Conservation (phyloP, 2,888 invertebrate genomes). For the Nephrotoma appendiculata region DNA sequence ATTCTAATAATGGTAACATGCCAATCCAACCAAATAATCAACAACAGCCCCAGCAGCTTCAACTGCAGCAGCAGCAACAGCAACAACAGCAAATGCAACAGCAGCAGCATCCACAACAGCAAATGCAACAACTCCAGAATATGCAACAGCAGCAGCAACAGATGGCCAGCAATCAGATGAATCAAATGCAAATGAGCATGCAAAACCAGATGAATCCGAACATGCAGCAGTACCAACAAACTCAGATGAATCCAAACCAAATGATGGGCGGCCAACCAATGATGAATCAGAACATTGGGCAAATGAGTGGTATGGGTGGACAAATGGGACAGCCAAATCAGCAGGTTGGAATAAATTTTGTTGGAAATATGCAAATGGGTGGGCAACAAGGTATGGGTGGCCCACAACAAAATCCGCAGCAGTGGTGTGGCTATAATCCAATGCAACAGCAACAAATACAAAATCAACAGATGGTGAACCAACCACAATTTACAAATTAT, state of each 20-base stretch:
- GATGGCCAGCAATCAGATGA: slow-evolving; percentile 22
- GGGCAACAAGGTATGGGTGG: slow-evolving; percentile 17
- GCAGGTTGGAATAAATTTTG: slow-evolving; percentile 5
- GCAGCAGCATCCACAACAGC: slow-evolving; percentile 21
- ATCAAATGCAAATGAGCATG: slow-evolving; percentile 32
- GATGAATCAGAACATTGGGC: slow-evolving; percentile 14
- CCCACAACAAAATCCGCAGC: slow-evolving; percentile 27
- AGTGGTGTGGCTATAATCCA: slow-evolving; percentile 25
- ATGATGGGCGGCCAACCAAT: slow-evolving; percentile 32
- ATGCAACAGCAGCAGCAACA: slow-evolving; percentile 19
- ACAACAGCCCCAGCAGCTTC: slow-evolving; percentile 30
- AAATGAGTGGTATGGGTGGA: not conserved
- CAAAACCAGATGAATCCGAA: slow-evolving; percentile 29
- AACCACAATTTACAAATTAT: slow-evolving; percentile 16
- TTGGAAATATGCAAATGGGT: not conserved
- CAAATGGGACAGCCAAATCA: slow-evolving; percentile 4
- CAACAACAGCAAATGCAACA: slow-evolving; percentile 40
- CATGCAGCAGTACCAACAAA: slow-evolving; percentile 30
- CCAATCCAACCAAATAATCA: slow-evolving; percentile 19
- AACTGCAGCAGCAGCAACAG: slow-evolving; percentile 34
- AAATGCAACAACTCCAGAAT: slow-evolving; percentile 20
- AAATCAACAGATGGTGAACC: slow-evolving; percentile 22
- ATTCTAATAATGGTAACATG: slow-evolving; percentile 22
- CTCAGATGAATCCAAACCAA: slow-evolving; percentile 35
- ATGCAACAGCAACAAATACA: slow-evolving; percentile 16